phyloP scores from a whole-genome alignment of 1,140 invertebrate genomes.

The Cotesia typhae region DNA sequence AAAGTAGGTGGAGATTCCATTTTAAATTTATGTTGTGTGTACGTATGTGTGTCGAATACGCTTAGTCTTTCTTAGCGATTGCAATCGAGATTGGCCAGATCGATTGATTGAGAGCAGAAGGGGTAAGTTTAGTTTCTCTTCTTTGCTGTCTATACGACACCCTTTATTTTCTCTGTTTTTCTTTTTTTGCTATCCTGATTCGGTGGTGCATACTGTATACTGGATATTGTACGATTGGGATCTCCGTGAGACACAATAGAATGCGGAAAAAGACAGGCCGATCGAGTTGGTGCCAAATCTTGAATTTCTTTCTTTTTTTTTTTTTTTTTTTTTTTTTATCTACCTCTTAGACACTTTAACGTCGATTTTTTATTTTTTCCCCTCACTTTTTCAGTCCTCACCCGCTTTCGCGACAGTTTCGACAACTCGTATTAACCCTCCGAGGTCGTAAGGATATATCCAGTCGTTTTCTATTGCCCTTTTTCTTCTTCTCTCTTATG shows the following conservation, averaged over 20 bases:
- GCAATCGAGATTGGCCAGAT: conserved; percentile 15
- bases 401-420: conserved; percentile 3
- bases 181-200: conserved; percentile 24
- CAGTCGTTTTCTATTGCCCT: background rate
- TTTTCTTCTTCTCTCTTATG: background rate
- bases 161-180: conserved; percentile 23
- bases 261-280: conserved; percentile 2
- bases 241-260: conserved; percentile 11
- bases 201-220: background rate
- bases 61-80: conserved; percentile 2
- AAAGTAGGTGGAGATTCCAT: conserved; percentile 42
- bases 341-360: background rate
- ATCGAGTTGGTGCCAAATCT: conserved; percentile 11
- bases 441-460: conserved; percentile 12
- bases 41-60: background rate
- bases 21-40: conserved; percentile 27
- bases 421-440: conserved; percentile 15
- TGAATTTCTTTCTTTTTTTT: background rate
- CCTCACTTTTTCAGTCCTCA: background rate
- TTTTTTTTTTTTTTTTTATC: background rate
- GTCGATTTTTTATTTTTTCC: background rate
- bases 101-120: conserved; percentile 21
- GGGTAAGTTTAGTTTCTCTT: conserved; percentile 2
- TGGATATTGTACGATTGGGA: conserved; percentile 26
- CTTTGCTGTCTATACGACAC: background rate